Conservation (phyloP, 92 coral and sea anemone genomes). For the Paragorgia papillata region DNA sequence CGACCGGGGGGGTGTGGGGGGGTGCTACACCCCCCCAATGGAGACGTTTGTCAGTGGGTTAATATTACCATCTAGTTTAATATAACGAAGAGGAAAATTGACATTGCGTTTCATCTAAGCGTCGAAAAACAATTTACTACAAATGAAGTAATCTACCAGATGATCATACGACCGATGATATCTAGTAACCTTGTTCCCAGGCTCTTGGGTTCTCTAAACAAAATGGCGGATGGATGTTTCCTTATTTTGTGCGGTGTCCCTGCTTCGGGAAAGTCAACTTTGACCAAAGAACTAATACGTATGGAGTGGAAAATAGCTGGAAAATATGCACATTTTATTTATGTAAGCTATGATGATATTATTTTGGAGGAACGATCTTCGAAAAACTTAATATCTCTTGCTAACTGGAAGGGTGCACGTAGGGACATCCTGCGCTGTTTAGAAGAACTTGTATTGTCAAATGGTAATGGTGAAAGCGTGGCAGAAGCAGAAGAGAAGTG, state of each 20-base stretch:
- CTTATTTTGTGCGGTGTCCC: slow-evolving; percentile 84
- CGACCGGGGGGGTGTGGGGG: too few relatives aligned
- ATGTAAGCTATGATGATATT: slow-evolving; percentile 82
- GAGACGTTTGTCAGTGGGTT: too few relatives aligned
- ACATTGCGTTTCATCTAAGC: too few relatives aligned
- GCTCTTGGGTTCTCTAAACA: too few relatives aligned
- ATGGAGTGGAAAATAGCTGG: slow-evolving; percentile 38
- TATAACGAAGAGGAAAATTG: too few relatives aligned
- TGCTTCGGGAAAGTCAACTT: slow-evolving; percentile 80
- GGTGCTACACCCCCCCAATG: too few relatives aligned
- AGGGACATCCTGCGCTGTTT: slow-evolving; percentile 5
- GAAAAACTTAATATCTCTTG: background rate
- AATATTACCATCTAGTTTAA: too few relatives aligned
- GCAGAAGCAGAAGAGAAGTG: background rate
- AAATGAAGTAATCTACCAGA: too few relatives aligned
- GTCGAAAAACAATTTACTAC: too few relatives aligned
- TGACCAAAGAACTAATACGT: slow-evolving; percentile 58
- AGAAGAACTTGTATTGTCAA: slow-evolving; percentile 12
- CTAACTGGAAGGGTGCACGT: slow-evolving; percentile 20
- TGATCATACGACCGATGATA: too few relatives aligned
- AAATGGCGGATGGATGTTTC: slow-evolving; percentile 70
- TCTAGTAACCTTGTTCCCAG: too few relatives aligned
- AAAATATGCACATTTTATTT: slow-evolving; percentile 57
- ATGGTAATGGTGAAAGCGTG: too few relatives aligned
- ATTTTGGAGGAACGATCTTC: slow-evolving; percentile 72